Conservation (phyloP, 2,113 vertebrate genomes). For the Rutilus rutilus region DNA sequence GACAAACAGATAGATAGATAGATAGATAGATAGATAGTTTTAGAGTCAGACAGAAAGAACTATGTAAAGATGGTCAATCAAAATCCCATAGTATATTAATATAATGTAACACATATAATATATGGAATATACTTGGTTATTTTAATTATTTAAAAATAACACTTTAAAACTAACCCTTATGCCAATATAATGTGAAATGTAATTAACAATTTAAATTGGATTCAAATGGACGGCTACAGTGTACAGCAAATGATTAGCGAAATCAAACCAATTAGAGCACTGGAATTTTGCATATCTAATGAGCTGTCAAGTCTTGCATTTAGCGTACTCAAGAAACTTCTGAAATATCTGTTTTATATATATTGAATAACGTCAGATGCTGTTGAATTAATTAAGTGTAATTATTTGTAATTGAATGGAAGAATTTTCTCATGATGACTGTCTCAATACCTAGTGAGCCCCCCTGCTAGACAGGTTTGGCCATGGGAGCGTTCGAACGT, state of each 20-base stretch:
- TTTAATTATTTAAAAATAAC: background rate
- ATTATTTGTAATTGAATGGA: background rate
- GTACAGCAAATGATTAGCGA: background rate
- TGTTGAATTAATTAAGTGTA: background rate
- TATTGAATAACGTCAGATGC: background rate
- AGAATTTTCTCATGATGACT: background rate
- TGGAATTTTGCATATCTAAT: background rate
- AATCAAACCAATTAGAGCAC: background rate
- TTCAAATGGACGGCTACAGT: background rate
- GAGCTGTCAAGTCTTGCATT: background rate
- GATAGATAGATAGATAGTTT: too few relatives aligned
- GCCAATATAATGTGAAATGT: background rate
- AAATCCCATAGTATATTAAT: background rate
- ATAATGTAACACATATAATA: background rate
- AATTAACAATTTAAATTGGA: background rate
- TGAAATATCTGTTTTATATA: background rate
- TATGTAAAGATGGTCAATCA: background rate
- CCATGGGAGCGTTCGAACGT: background rate
- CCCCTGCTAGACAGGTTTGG: background rate
- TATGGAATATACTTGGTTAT: background rate
- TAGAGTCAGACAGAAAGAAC: too few relatives aligned
- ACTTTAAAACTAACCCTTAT: background rate
- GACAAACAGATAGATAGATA: too few relatives aligned
- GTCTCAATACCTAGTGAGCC: background rate
- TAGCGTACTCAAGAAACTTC: background rate